These are phyloP conservation scores for Coccyzus lansbergi DNA, from an alignment of 2,797 vertebrate genomes.

Conservation along the genomic window DNA sequence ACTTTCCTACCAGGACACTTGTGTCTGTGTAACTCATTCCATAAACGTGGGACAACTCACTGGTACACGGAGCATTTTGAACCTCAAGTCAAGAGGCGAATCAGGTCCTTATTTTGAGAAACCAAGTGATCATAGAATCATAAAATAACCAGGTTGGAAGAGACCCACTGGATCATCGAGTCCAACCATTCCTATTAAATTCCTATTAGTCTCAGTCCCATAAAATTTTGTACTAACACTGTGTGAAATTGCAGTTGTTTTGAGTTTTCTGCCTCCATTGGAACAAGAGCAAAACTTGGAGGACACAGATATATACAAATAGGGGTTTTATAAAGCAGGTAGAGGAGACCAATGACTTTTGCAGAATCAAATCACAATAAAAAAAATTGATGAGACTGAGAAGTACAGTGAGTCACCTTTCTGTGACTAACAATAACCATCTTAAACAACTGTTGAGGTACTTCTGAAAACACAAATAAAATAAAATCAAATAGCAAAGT, in stretches of 20 bases:
- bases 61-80: not conserved
- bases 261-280: not conserved
- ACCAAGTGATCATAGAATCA: too few species aligned
- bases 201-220: not conserved
- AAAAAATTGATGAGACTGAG: not conserved
- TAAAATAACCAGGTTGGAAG: too few species aligned
- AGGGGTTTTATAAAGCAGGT: not conserved
- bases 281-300: not conserved
- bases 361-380: not conserved
- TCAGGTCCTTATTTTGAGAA: not conserved
- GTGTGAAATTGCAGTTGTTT: conserved; percentile 13
- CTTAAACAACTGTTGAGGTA: not conserved
- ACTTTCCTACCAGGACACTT: not conserved
- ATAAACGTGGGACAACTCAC: not conserved
- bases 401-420: not conserved
- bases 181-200: too few species aligned
- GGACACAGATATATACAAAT: not conserved
- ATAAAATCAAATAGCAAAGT: not conserved
- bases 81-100: not conserved
- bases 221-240: conserved; percentile 28
- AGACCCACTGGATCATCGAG: too few species aligned
- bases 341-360: not conserved
- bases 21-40: not conserved
- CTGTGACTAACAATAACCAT: not conserved
- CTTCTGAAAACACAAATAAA: too few species aligned